Conservation (phyloP, 2,113 vertebrate species). For the Desmodus rotundus region DNA sequence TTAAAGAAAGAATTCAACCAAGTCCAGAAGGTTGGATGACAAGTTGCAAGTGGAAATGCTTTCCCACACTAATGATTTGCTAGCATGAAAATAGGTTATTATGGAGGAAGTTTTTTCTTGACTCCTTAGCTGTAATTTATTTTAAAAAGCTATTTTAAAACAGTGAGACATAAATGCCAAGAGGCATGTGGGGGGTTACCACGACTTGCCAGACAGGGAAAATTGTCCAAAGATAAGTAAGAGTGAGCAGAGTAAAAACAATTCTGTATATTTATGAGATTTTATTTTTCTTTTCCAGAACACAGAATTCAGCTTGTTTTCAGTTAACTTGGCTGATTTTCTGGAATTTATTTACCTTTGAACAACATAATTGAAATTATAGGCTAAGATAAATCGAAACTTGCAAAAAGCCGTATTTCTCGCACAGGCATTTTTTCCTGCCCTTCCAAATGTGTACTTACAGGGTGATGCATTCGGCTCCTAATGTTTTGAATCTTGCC, state of each 20-base stretch:
- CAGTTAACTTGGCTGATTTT: slow-evolving; percentile 42
- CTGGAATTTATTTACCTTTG: slow-evolving; percentile 38
- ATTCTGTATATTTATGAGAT: slow-evolving; percentile 47
- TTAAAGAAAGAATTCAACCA: slow-evolving; percentile 55
- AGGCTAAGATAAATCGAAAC: slow-evolving; percentile 9
- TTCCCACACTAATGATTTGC: slow-evolving; percentile 26
- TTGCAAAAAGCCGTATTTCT: neutral
- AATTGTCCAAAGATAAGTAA: slow-evolving; percentile 62
- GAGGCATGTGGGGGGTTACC: slow-evolving; percentile 39
- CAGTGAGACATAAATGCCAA: slow-evolving; percentile 53
- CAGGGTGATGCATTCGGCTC: neutral
- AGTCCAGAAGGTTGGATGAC: slow-evolving; percentile 51
- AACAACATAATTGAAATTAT: slow-evolving; percentile 12
- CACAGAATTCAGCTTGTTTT: slow-evolving; percentile 43
- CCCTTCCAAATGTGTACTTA: neutral
- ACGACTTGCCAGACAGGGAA: slow-evolving; percentile 43
- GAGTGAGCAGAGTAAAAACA: slow-evolving; percentile 30
- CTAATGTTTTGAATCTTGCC: slow-evolving; percentile 2
- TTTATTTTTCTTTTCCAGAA: neutral
- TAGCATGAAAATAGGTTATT: slow-evolving; percentile 47
- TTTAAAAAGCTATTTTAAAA: slow-evolving; percentile 68
- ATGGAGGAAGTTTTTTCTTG: slow-evolving; percentile 40
- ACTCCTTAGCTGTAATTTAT: slow-evolving; percentile 55
- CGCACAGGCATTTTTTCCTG: neutral
- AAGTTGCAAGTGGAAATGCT: slow-evolving; percentile 31